Conservation (phyloP, 2,797 vertebrate species). For the Bradypodion ventrale region DNA sequence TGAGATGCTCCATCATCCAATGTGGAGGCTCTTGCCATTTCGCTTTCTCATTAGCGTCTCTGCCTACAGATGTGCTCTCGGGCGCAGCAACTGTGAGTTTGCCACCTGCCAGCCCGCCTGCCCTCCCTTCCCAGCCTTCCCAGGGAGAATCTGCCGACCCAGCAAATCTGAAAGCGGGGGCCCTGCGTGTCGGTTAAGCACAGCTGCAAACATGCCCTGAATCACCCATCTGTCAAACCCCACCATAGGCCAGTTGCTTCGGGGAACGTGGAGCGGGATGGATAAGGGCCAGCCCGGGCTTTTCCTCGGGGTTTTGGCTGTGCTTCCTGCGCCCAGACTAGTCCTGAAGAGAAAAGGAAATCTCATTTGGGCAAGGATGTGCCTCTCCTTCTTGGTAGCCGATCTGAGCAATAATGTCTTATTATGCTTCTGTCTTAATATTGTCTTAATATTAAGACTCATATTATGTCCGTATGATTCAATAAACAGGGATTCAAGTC, state of each 20-base stretch:
- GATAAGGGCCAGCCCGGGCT: background rate
- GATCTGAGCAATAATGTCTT: no score
- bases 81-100: conserved; percentile 40
- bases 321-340: no score
- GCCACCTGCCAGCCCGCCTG: background rate
- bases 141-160: conserved; percentile 51
- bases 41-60: conserved; percentile 48
- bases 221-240: conserved; percentile 50
- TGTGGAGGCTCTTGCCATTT: conserved; percentile 38
- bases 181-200: conserved; percentile 53
- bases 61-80: conserved; percentile 20
- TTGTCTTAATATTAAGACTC: no score
- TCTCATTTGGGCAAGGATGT: no score
- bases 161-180: conserved; percentile 13
- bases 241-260: conserved; percentile 54
- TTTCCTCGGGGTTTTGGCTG: background rate
- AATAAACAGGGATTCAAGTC: no score
- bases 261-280: background rate
- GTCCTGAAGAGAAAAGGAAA: no score
- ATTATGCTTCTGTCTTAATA: no score
- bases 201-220: conserved; percentile 62
- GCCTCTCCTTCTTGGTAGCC: no score
- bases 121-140: conserved; percentile 9
- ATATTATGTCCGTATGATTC: no score
- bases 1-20: conserved; percentile 32